A percentile compares a stretch with the other conserved stretches of the same genome.
Conservation (phyloP, 1,140 invertebrate genomes). For the Thaumatotibia leucotreta region DNA sequence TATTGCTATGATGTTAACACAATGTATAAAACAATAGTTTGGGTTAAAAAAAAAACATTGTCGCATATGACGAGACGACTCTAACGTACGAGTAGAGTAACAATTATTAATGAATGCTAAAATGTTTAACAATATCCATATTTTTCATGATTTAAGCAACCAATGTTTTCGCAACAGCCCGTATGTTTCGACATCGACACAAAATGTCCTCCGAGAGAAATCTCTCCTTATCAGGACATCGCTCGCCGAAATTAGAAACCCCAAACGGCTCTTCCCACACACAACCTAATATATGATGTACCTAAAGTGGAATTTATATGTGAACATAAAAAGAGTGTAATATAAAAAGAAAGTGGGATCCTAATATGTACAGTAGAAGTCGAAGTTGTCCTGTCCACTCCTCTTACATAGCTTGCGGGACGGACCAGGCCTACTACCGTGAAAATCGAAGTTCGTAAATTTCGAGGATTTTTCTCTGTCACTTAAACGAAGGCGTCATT, state of each 20-base stretch:
- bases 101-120: not conserved
- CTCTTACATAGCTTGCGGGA: no score
- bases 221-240: not conserved
- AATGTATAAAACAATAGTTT: no score
- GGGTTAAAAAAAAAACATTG: no score
- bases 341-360: not conserved
- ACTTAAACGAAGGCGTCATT: no score
- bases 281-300: not conserved
- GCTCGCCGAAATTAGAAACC: conserved; percentile 3
- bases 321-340: not conserved
- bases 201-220: not conserved
- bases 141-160: not conserved
- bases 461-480: no score
- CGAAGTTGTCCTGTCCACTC: no score
- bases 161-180: not conserved
- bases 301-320: not conserved
- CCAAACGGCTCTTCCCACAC: not conserved
- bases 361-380: no score
- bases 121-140: not conserved
- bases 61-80: no score
- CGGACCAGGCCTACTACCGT: no score
- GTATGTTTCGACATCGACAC: not conserved
- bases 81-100: no score
- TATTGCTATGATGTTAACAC: no score
- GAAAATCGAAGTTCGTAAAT: no score